Evolutionary conservation across 2,888 invertebrate genomes (phyloP), one percentile per base, ranked within the genome.

Genomic region (Noctuana brunneofusca): DNA sequence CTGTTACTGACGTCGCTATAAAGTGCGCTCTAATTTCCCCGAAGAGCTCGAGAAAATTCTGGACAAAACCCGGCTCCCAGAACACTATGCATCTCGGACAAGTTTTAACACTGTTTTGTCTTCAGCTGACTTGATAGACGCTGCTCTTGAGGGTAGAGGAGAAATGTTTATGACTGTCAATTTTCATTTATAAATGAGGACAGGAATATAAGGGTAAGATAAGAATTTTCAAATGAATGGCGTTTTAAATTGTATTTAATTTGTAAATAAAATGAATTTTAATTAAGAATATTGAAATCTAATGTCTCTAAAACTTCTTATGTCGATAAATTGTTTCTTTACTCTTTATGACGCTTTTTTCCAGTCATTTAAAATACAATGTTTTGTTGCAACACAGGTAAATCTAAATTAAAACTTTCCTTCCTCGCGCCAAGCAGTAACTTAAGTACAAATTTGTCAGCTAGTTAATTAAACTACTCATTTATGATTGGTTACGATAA

Each of bases 1-100:
- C 67, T 68, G 68, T 65, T 64, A 53, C 63, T 64, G 65, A 67
- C 67, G 65, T 67, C 41, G 64, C 63, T 65, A 64, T 64, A 67
- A 67, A 67, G 59, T 66, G 65, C 62, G 65, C 63, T 65, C 54
- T 66, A 64, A 64, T 66, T 66, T 63, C 66, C 60, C 60, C 60
- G 54, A 62, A 62, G 60, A 62, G 60, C 60, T 48, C 35, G 8
- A 41, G 32, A 62, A 62, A 48, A 62, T 62, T 62, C 60, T 62
- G 60, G 60, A 62, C 55, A 55, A 35, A 54, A 55, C 48, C 46
- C 48, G 46, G 32, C 54, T 49, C 48, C 46, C 18, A 54, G 8
- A 46, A 46, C 48, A 57, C 59, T 54, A 58, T 58, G 46, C 53
- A 46, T 54, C 53, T 11, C 43, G 30, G 14, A 11, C 32, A 53